Evolutionary conservation across 2,113 vertebrate genomes (phyloP), one percentile per base, ranked within the genome.

Genomic region (Anhinga anhinga): DNA sequence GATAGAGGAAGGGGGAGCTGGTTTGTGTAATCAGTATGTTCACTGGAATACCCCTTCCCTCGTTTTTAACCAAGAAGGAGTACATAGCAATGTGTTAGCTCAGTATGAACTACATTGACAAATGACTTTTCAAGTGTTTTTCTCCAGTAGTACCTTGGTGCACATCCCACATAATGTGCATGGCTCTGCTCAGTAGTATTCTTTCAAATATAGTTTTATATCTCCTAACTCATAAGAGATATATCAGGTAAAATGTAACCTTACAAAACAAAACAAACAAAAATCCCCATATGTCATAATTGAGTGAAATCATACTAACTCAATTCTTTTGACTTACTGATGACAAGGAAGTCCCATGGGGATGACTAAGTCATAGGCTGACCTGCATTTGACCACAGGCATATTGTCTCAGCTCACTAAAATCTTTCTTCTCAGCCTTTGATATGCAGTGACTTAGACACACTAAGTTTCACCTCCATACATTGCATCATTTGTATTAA

Each of bases 261-360:
- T 74, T 45, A 23, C 19, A 72, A 74, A 93, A 40, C 6, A 44
- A 74, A 94, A 7, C 9, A 59, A 72, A 38, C 8, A 14, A 72
- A 73, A 23, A 4, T 1, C 0, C 3, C 11, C 4, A 10, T 26
- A n/a, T 53, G 27, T 32, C 26, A 22, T 25, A 88, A 27, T 0
- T 77, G 21, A 56, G 21, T 38, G 26, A 90, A 86, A 58, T 20
- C 8, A 36, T 38, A 4, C 2, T 58, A 45, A 38, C 22, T 73
- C 88, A 4, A 32, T 77, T 93, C 40, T 82, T 95, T 53, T n/a
- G n/a, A 55, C n/a, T 67, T 44, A 36, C 8, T 56, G 44, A 44
- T 80, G 26, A 82, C 45, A 58, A 55, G 3, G 5, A 71, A 74
- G 4, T 52, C 18, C 34, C 4, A 12, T 36, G 6, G 13, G 5